phyloP scores from a whole-genome alignment of 2,797 vertebrate species.

The Notoglanidium macrostoma region DNA sequence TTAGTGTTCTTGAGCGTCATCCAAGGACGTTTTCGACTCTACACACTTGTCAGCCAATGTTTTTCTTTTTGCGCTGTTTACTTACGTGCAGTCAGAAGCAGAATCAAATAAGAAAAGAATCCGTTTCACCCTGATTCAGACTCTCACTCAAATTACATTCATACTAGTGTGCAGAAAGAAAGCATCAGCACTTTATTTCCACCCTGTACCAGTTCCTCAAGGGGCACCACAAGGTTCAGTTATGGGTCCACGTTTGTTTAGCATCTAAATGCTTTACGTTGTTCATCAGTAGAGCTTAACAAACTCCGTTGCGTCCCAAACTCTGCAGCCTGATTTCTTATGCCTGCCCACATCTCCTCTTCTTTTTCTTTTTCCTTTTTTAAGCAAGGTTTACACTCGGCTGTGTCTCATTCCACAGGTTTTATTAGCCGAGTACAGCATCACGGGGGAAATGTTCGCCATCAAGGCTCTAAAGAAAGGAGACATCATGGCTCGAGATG shows the following conservation, averaged over 20 bases:
- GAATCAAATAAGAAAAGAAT: too few species aligned
- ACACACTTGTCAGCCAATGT: neutral
- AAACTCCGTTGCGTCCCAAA: neutral
- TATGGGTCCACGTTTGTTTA: neutral
- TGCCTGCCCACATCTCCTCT: neutral
- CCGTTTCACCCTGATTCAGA: neutral
- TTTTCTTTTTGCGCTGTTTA: too few species aligned
- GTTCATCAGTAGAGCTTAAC: too few species aligned
- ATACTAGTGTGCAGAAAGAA: neutral
- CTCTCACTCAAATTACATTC: too few species aligned
- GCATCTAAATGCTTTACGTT: neutral
- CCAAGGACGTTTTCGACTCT: too few species aligned
- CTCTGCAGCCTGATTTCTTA: neutral
- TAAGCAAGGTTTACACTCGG: too few species aligned
- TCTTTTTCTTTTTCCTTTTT: neutral
- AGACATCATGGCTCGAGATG: slow-evolving; percentile 95
- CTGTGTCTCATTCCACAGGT: slow-evolving; percentile 74
- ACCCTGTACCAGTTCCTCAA: neutral
- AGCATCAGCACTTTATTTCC: neutral
- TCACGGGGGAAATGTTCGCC: slow-evolving; percentile 98
- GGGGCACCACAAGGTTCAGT: neutral
- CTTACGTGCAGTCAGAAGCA: too few species aligned
- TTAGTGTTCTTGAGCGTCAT: too few species aligned
- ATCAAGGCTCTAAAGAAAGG: slow-evolving; percentile 99
- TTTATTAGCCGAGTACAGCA: slow-evolving; percentile 94